Evolutionary conservation across 2,888 invertebrate genomes (phyloP).

Genomic region (Galeruca laticollis): DNA sequence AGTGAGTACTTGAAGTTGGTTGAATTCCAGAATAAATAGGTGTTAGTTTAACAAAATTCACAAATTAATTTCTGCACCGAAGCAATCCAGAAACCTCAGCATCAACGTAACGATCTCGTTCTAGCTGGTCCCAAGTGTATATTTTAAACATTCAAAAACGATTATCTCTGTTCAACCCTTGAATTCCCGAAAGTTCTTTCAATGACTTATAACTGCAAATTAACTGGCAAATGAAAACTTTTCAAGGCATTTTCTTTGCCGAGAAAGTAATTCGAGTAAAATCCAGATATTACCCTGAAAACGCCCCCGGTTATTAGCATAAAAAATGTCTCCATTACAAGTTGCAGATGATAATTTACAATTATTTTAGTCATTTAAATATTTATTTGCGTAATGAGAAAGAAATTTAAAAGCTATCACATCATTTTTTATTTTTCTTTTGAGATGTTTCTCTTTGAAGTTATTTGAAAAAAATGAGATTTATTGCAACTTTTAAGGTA

Average conservation of each 20-base stretch:
- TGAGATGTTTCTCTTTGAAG: conserved; percentile 19
- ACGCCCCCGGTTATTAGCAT: conserved; percentile 44
- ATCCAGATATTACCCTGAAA: conserved; percentile 43
- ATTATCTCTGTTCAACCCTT: conserved; percentile 30
- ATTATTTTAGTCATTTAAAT: conserved; percentile 42
- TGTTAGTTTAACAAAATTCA: neutral
- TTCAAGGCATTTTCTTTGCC: conserved; percentile 38
- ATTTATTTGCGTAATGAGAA: conserved; percentile 44
- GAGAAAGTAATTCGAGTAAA: conserved; percentile 39
- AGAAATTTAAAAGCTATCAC: conserved; percentile 21
- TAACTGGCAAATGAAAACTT: conserved; percentile 51
- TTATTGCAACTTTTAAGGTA: conserved; percentile 16
- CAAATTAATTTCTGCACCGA: conserved; percentile 8
- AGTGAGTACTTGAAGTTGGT: neutral
- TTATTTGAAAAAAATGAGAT: conserved; percentile 3
- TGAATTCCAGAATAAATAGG: neutral
- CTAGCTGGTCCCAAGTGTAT: conserved; percentile 3
- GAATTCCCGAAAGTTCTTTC: conserved; percentile 32
- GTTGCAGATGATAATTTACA: conserved; percentile 46
- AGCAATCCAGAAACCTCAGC: neutral
- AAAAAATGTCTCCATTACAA: conserved; percentile 44
- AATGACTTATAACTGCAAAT: conserved; percentile 49
- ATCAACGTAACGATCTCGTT: neutral
- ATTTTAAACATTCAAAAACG: conserved; percentile 31
- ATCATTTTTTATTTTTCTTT: conserved; percentile 27